A percentile compares a stretch with the other conserved stretches of the same genome.
Evolutionary conservation across 2,888 invertebrate species (phyloP).

Genomic region (Crioceris asparagi): DNA sequence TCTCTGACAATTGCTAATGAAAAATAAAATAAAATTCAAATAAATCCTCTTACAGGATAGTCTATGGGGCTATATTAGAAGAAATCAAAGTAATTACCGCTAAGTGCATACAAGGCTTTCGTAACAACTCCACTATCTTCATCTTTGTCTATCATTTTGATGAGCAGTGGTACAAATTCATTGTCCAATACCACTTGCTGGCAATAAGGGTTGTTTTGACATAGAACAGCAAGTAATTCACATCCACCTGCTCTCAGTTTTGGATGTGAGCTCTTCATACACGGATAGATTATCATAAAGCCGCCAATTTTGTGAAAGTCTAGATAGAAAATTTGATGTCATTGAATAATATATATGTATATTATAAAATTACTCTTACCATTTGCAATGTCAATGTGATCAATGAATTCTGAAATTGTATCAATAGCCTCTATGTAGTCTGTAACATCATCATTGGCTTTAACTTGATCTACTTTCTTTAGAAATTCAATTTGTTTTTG

Average conservation of each 20-base stretch:
- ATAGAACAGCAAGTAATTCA: conserved; percentile 62
- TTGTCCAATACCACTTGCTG: conserved; percentile 60
- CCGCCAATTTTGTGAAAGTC: conserved; percentile 82
- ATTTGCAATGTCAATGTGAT: conserved; percentile 69
- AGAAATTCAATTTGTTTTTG: conserved; percentile 50
- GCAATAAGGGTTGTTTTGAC: conserved; percentile 79
- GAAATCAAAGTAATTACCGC: neutral
- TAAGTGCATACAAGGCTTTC: neutral
- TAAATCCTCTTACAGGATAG: conserved; percentile 39
- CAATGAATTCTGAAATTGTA: conserved; percentile 55
- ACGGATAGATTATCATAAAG: conserved; percentile 57
- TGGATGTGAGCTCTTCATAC: conserved; percentile 51
- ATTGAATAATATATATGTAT: neutral
- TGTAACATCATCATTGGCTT: conserved; percentile 43
- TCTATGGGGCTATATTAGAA: neutral
- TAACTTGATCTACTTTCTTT: conserved; percentile 39
- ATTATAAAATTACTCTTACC: conserved; percentile 39
- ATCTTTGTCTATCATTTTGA: conserved; percentile 47
- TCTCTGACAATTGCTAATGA: too few species aligned
- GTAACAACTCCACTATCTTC: conserved; percentile 34
- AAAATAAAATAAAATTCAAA: too few species aligned
- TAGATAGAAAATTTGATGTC: conserved; percentile 27
- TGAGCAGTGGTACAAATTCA: conserved; percentile 52
- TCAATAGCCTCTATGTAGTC: conserved; percentile 56
- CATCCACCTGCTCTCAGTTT: conserved; percentile 54